Conservation (phyloP, 2,888 invertebrate genomes). For the Epinotia bilunana region DNA sequence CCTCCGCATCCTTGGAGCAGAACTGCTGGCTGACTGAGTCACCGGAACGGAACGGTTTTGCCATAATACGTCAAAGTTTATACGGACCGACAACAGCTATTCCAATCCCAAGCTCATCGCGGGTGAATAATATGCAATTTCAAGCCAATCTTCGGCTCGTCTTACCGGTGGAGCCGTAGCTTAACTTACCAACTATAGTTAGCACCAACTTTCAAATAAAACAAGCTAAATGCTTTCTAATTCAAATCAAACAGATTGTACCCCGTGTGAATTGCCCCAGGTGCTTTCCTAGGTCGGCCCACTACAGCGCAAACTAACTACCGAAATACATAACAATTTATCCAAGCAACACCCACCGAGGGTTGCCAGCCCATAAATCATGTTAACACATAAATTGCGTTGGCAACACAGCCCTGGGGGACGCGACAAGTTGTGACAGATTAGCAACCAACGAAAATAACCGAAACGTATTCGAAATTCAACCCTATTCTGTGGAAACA, state of each 20-base stretch:
- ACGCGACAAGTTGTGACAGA: slow-evolving; percentile 69
- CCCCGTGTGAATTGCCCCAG: slow-evolving; percentile 18
- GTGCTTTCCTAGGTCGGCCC: slow-evolving; percentile 15
- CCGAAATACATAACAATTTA: slow-evolving; percentile 41
- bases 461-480: slow-evolving; percentile 46
- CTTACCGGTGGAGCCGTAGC: neutral
- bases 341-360: slow-evolving; percentile 54
- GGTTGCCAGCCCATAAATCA: slow-evolving; percentile 73
- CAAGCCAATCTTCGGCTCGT: too few relatives aligned
- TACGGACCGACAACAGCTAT: too few relatives aligned
- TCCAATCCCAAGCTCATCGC: too few relatives aligned
- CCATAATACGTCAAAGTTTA: too few relatives aligned
- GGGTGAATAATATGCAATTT: neutral
- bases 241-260: slow-evolving; percentile 7
- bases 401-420: slow-evolving; percentile 70
- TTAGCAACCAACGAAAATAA: slow-evolving; percentile 55
- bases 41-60: too few relatives aligned
- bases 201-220: too few relatives aligned
- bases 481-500: slow-evolving; percentile 45
- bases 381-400: slow-evolving; percentile 82
- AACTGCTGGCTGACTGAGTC: too few relatives aligned
- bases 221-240: neutral
- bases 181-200: neutral
- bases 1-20: too few relatives aligned
- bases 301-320: slow-evolving; percentile 38